Percentiles rank a stretch among this genome's conserved stretches.
Conservation (phyloP, 2,797 vertebrate genomes). For the Epinephelus coioides region DNA sequence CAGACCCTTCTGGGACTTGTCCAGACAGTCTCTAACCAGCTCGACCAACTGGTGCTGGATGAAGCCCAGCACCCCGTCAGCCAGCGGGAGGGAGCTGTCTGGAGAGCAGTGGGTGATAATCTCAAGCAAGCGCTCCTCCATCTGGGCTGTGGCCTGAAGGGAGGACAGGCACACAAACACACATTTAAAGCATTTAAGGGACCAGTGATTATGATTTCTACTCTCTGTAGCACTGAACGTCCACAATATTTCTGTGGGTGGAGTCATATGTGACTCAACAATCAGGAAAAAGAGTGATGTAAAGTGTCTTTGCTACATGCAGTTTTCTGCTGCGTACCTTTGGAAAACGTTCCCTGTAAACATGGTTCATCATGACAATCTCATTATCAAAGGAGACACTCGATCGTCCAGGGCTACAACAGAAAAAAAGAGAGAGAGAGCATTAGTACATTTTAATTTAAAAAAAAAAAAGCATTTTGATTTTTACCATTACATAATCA, state of each 20-base stretch:
- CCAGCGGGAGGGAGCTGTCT: slow-evolving; percentile 90
- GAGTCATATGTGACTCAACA: slow-evolving; percentile 29
- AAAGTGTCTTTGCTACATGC: neutral
- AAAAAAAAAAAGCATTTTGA: neutral
- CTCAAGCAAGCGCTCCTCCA: slow-evolving; percentile 96
- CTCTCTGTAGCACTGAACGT: slow-evolving; percentile 12
- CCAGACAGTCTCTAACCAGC: slow-evolving; percentile 96
- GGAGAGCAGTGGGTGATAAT: slow-evolving; percentile 90
- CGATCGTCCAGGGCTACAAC: slow-evolving; percentile 92
- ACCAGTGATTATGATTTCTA: slow-evolving; percentile 16
- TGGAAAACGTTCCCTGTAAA: slow-evolving; percentile 98
- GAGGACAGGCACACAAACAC: slow-evolving; percentile 33
- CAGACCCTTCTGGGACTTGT: slow-evolving; percentile 94
- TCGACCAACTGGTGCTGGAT: slow-evolving; percentile 98
- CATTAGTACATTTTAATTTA: neutral
- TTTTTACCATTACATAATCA: slow-evolving; percentile 6
- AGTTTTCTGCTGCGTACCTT: slow-evolving; percentile 86
- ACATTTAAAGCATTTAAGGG: slow-evolving; percentile 28
- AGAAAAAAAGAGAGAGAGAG: slow-evolving; percentile 32
- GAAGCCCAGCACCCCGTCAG: slow-evolving; percentile 96
- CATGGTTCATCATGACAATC: slow-evolving; percentile 99
- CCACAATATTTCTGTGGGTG: slow-evolving; percentile 10
- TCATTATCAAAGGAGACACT: slow-evolving; percentile 94
- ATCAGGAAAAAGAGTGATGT: neutral
- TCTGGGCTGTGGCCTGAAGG: slow-evolving; percentile 95